Evolutionary conservation across 2,888 invertebrate genomes (phyloP), one percentile per base, ranked within the genome.

Genomic region (Willowsia nigromaculata): DNA sequence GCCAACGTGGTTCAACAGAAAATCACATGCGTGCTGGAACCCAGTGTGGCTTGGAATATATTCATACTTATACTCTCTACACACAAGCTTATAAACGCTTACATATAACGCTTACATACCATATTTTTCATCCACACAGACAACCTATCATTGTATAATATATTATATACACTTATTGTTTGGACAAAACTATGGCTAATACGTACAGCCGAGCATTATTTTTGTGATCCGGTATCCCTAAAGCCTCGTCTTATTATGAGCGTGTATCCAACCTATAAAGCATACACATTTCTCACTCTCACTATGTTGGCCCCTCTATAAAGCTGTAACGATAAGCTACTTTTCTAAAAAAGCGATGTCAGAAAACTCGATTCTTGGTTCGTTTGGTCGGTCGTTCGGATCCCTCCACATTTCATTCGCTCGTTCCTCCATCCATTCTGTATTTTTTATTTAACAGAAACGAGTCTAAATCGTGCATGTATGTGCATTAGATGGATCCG

Each of bases 1-100:
- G 81, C 81, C 87, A 87, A 87, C 87, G 87, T 87, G 87, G 87
- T 87, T 81, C 74, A 56, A 68, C 40, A 71, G 81, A 80, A 81
- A 87, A 78, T 87, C 87, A 87, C 87, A 81, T 81, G 87, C 81
- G 53, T 74, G 71, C 87, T 87, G 81, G 81, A 81, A 50, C 30
- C 50, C 18, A 71, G 18, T 71, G 62, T 62, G 62, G 62, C 62
- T 62, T 62, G 62, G 62, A 62, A 30, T 62, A 62, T n/a, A n/a
- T n/a, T n/a, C 33, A 62, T 68, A 40, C 37, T 33, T 37, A 37
- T 62, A 13, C 13, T 27, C n/a, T 62, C 13, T 27, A 2, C 59
- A 62, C 30, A 27, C 15, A 62, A 27, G n/a, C n/a, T n/a, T 18
- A 25, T n/a, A 33, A 1, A n/a, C 3, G n/a, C 1, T 33, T 62